A percentile compares a stretch with the other conserved stretches of the same genome.
These are phyloP conservation scores for Galendromus occidentalis DNA, from an alignment of 1,140 invertebrate species.

Conservation along the genomic window DNA sequence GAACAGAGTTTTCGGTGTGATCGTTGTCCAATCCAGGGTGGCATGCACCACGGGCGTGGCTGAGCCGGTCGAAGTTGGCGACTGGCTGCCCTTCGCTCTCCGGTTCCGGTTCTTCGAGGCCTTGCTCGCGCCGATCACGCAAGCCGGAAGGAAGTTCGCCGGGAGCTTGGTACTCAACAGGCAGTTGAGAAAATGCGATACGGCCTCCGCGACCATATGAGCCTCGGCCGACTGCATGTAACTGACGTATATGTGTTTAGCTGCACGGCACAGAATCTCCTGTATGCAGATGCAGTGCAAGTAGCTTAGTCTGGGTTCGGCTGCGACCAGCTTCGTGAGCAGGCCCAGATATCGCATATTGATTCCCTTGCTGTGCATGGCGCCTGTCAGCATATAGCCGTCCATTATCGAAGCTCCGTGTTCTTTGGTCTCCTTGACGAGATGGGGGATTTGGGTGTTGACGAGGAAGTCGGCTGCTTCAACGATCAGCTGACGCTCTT, in stretches of 20 bases:
- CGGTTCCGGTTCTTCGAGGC: slow-evolving; percentile 21
- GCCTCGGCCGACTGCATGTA: slow-evolving; percentile 78
- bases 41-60: neutral
- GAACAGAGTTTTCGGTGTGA: slow-evolving; percentile 68
- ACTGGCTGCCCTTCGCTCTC: slow-evolving; percentile 4
- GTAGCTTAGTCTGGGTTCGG: slow-evolving; percentile 54
- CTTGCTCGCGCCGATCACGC: slow-evolving; percentile 23
- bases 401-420: slow-evolving; percentile 83
- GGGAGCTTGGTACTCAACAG: slow-evolving; percentile 35
- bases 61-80: neutral
- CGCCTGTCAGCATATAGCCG: slow-evolving; percentile 75
- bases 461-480: slow-evolving; percentile 89
- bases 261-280: slow-evolving; percentile 64
- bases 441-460: slow-evolving; percentile 72
- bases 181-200: slow-evolving; percentile 89
- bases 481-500: slow-evolving; percentile 68
- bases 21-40: slow-evolving; percentile 57
- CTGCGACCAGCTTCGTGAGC: slow-evolving; percentile 50
- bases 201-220: slow-evolving; percentile 64
- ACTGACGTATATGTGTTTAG: slow-evolving; percentile 77
- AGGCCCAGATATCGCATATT: slow-evolving; percentile 89
- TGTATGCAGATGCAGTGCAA: slow-evolving; percentile 33
- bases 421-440: slow-evolving; percentile 76
- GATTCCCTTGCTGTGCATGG: slow-evolving; percentile 76
- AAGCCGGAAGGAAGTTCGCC: neutral